These are phyloP conservation scores for Kuschelorhynchus macadamiae DNA, from an alignment of 2,888 invertebrate genomes.

Conservation along the genomic window DNA sequence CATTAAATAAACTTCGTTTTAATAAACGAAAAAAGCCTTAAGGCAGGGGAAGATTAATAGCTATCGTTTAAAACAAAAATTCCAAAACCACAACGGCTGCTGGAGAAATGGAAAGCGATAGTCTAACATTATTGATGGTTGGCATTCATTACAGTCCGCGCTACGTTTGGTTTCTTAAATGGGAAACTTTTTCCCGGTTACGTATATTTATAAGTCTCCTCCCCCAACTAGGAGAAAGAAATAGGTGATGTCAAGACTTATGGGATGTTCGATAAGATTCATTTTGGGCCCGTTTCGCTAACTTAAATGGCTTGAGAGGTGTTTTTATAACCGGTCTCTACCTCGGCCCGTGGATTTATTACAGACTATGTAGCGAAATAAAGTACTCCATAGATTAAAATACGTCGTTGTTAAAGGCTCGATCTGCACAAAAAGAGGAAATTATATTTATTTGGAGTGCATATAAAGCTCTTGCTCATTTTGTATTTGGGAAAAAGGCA, in stretches of 20 bases:
- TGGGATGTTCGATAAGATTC: slow-evolving; percentile 72
- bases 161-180: slow-evolving; percentile 67
- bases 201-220: slow-evolving; percentile 68
- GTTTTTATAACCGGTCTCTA: slow-evolving; percentile 65
- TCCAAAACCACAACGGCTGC: slow-evolving; percentile 39
- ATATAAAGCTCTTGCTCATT: slow-evolving; percentile 36
- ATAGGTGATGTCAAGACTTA: slow-evolving; percentile 71
- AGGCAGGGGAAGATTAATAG: no score
- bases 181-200: slow-evolving; percentile 69
- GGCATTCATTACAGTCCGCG: slow-evolving; percentile 62
- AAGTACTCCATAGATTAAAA: slow-evolving; percentile 64
- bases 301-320: slow-evolving; percentile 66
- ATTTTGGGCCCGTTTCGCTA: slow-evolving; percentile 65
- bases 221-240: slow-evolving; percentile 67
- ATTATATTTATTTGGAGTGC: slow-evolving; percentile 40
- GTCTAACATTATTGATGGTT: slow-evolving; percentile 63
- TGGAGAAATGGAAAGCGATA: slow-evolving; percentile 58
- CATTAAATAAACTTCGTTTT: no score
- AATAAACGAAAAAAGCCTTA: no score
- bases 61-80: slow-evolving; percentile 38
- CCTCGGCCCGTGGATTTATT: slow-evolving; percentile 59
- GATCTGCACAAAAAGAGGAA: slow-evolving; percentile 30
- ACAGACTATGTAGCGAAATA: slow-evolving; percentile 59
- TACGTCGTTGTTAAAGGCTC: slow-evolving; percentile 38
- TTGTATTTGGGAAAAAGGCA: slow-evolving; percentile 26